phyloP scores from a whole-genome alignment of 2,888 invertebrate species.

The Ormyrus rosae region DNA sequence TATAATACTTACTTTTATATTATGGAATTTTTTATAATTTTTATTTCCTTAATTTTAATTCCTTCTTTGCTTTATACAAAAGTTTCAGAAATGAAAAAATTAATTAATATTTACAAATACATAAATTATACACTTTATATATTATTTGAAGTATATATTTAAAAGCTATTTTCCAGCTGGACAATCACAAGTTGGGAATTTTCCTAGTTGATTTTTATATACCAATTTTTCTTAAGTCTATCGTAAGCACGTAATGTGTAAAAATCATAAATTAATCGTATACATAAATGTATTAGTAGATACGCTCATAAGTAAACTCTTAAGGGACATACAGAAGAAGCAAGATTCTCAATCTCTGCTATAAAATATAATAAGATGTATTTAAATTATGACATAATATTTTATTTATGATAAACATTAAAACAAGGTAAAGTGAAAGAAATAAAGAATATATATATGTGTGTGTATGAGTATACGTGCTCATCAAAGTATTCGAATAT shows the following conservation, averaged over 20 bases:
- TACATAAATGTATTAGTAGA: conserved; percentile 36
- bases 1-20: too few species aligned
- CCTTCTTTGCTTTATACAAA: too few species aligned
- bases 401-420: conserved; percentile 57
- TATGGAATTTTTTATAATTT: too few species aligned
- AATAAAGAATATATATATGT: neutral
- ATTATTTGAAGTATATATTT: too few species aligned
- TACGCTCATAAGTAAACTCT: conserved; percentile 38
- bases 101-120: too few species aligned
- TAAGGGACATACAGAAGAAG: conserved; percentile 27
- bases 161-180: conserved; percentile 38
- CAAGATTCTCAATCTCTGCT: conserved; percentile 39
- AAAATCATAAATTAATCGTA: conserved; percentile 38
- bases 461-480: conserved; percentile 39
- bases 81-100: too few species aligned
- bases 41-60: too few species aligned
- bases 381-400: conserved; percentile 67
- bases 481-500: conserved; percentile 21
- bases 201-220: conserved; percentile 49
- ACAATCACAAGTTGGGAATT: conserved; percentile 51
- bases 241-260: conserved; percentile 20
- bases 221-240: conserved; percentile 29
- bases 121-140: too few species aligned
- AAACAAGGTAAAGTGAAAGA: conserved; percentile 42
- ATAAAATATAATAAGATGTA: conserved; percentile 54